phyloP scores from a whole-genome alignment of 2,113 vertebrate species.

The Microtus ochrogaster region DNA sequence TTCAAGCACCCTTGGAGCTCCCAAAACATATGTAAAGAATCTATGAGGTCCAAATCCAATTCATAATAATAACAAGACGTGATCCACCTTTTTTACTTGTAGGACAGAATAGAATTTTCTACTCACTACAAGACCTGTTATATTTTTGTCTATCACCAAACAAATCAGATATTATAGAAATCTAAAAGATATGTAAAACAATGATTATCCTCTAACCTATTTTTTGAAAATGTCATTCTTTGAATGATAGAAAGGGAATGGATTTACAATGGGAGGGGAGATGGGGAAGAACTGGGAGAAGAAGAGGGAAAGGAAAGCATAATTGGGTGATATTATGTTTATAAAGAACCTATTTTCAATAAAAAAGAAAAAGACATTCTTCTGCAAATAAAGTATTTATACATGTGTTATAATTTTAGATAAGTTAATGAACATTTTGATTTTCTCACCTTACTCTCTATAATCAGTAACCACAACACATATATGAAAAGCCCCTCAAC shows the following conservation, averaged over 20 bases:
- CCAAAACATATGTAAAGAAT: neutral
- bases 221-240: conserved; percentile 13
- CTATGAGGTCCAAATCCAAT: conserved; percentile 14
- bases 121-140: neutral
- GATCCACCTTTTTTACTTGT: neutral
- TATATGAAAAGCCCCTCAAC: neutral
- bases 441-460: conserved; percentile 34
- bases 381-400: neutral
- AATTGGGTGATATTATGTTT: neutral
- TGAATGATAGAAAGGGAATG: neutral
- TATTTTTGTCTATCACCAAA: neutral
- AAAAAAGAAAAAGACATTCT: neutral
- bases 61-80: conserved; percentile 15
- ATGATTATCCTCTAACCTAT: neutral
- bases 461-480: conserved; percentile 12
- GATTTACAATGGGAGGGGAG: neutral
- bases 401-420: neutral
- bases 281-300: neutral
- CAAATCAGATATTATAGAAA: neutral
- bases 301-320: neutral
- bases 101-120: neutral
- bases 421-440: neutral
- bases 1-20: neutral
- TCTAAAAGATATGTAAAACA: neutral
- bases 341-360: neutral